A percentile compares a stretch with the other conserved stretches of the same genome.
Conservation (phyloP, 2,113 vertebrate species). For the Mionectes macconnelli region DNA sequence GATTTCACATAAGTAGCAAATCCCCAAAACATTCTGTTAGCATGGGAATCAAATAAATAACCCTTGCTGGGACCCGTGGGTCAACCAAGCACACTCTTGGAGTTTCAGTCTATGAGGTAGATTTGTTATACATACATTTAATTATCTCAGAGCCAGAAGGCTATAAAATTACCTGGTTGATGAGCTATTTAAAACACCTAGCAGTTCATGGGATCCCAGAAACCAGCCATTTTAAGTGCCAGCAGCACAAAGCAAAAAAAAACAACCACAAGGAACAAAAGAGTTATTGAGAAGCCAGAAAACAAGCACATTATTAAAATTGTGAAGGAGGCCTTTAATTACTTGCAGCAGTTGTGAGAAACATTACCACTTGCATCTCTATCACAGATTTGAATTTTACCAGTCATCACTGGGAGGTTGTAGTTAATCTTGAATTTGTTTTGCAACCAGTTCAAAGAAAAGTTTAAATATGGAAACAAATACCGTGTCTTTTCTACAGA, state of each 20-base stretch:
- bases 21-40: not conserved
- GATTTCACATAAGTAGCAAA: constrained; percentile 70
- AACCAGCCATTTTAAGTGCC: not conserved
- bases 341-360: not conserved
- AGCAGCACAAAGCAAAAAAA: not conserved
- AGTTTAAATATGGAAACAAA: not conserved
- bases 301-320: not conserved
- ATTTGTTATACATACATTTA: not conserved
- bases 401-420: not conserved
- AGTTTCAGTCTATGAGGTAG: not conserved
- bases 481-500: not conserved
- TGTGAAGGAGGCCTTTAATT: not conserved
- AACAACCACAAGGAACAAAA: not conserved
- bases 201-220: not conserved
- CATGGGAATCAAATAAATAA: not conserved
- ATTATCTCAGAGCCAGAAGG: not conserved
- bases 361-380: not conserved
- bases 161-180: not conserved
- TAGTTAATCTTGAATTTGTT: not conserved
- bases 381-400: not conserved
- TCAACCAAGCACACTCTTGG: not conserved
- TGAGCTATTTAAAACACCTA: not conserved
- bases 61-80: not conserved
- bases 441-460: not conserved
- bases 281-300: not conserved